These are phyloP conservation scores for Melanogrammus aeglefinus DNA, from an alignment of 2,797 vertebrate species.

Conservation along the genomic window DNA sequence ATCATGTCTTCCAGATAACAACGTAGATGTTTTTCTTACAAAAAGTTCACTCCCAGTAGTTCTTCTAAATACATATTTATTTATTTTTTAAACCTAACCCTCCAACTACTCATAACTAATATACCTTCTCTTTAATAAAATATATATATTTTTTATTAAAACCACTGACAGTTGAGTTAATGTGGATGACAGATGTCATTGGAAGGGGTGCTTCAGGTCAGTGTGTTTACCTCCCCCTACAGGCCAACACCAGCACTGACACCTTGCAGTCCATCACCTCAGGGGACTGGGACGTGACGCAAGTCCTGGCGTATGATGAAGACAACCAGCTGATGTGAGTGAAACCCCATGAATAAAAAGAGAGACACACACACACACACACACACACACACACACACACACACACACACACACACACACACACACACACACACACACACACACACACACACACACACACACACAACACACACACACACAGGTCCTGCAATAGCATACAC, in stretches of 20 bases:
- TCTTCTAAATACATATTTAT: too few species aligned
- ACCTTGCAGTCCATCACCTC: constrained; percentile 93
- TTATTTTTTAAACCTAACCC: too few species aligned
- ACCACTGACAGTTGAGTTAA: background rate
- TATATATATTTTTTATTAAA: too few species aligned
- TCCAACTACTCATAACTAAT: too few species aligned
- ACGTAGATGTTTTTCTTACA: background rate
- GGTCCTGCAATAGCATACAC: background rate
- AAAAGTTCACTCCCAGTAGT: too few species aligned
- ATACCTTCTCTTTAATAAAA: too few species aligned
- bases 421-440: background rate
- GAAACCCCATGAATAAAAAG: background rate
- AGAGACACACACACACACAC: constrained; percentile 7
- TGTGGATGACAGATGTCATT: background rate
- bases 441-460: constrained; percentile 17
- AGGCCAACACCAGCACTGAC: constrained; percentile 92
- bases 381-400: constrained; percentile 18
- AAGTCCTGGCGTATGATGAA: constrained; percentile 90
- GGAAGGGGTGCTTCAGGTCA: background rate
- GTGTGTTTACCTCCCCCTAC: constrained; percentile 14
- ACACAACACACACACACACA: background rate
- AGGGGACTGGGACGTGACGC: constrained; percentile 95
- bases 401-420: constrained; percentile 16
- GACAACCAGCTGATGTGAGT: constrained; percentile 89
- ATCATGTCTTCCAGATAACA: background rate